Conservation (phyloP, 2,797 vertebrate species). For the Gymnoscopelus microlampas region DNA sequence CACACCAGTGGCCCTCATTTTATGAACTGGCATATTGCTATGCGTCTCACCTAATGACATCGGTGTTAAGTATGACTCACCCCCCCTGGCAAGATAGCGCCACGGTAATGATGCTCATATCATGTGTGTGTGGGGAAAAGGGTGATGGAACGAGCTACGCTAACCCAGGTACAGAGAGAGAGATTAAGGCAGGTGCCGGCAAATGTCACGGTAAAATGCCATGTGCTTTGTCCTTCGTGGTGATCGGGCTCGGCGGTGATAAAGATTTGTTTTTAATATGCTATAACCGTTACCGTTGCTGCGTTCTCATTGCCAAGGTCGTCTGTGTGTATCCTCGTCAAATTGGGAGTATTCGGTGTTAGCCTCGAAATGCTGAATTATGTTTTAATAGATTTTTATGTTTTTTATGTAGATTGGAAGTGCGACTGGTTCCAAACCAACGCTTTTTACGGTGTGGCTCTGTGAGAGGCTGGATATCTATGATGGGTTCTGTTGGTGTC, state of each 20-base stretch:
- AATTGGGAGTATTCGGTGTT: too few relatives aligned
- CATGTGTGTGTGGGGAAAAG: conserved; percentile 34
- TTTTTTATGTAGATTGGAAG: too few relatives aligned
- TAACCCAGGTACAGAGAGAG: conserved; percentile 22
- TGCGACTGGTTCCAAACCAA: too few relatives aligned
- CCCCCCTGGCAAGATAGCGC: conserved; percentile 57
- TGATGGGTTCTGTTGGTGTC: too few relatives aligned
- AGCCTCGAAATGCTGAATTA: too few relatives aligned
- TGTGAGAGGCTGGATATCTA: too few relatives aligned
- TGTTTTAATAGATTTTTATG: too few relatives aligned
- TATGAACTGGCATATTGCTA: conserved; percentile 74
- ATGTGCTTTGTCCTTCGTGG: conserved; percentile 59
- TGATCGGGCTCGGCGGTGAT: conserved; percentile 53
- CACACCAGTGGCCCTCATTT: conserved; percentile 66
- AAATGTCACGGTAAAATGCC: conserved; percentile 66
- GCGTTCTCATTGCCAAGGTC: conserved; percentile 24
- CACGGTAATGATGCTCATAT: conserved; percentile 48
- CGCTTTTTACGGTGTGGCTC: too few relatives aligned
- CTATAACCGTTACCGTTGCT: conserved; percentile 33
- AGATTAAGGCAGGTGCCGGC: conserved; percentile 44
- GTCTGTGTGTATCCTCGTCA: too few relatives aligned
- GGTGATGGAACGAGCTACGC: conserved; percentile 33
- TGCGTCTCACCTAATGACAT: conserved; percentile 80
- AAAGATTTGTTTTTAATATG: conserved; percentile 38
- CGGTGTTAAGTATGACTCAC: conserved; percentile 66